These are phyloP conservation scores for Cephalopterus ornatus DNA, from an alignment of 2,113 vertebrate species.

Conservation along the genomic window DNA sequence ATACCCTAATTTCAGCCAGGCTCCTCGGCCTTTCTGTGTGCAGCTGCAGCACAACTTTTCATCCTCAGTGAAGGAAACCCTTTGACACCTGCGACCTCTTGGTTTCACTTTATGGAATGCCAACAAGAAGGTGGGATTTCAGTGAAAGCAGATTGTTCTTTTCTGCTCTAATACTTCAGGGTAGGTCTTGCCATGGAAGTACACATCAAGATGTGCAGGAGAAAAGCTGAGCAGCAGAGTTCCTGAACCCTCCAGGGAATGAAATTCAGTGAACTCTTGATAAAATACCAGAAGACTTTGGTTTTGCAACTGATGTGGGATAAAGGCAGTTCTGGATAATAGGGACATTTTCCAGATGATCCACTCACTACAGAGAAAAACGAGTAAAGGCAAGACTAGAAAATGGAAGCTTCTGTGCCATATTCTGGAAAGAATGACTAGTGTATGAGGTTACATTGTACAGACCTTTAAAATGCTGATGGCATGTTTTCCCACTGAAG, in stretches of 20 bases:
- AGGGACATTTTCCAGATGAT: neutral
- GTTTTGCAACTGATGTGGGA: neutral
- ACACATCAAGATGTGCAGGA: neutral
- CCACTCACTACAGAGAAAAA: neutral
- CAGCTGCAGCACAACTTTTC: neutral
- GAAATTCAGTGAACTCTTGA: neutral
- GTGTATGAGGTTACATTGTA: neutral
- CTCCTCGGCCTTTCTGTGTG: neutral
- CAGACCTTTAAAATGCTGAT: neutral
- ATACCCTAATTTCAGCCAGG: neutral
- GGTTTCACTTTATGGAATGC: neutral
- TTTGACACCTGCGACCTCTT: neutral
- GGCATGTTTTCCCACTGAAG: neutral
- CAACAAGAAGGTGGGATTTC: neutral
- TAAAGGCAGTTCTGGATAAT: neutral
- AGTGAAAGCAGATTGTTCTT: neutral
- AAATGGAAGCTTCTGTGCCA: neutral
- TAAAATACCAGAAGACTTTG: neutral
- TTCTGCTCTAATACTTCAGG: neutral
- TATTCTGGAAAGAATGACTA: neutral
- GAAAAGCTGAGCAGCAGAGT: neutral
- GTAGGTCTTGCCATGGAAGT: neutral
- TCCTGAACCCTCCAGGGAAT: neutral
- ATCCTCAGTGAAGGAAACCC: neutral
- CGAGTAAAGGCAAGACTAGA: neutral